Evolutionary conservation across 92 coral and sea anemone genomes (phyloP), one percentile per base, ranked within the genome.

Genomic region (Virgularia gustaviana): DNA sequence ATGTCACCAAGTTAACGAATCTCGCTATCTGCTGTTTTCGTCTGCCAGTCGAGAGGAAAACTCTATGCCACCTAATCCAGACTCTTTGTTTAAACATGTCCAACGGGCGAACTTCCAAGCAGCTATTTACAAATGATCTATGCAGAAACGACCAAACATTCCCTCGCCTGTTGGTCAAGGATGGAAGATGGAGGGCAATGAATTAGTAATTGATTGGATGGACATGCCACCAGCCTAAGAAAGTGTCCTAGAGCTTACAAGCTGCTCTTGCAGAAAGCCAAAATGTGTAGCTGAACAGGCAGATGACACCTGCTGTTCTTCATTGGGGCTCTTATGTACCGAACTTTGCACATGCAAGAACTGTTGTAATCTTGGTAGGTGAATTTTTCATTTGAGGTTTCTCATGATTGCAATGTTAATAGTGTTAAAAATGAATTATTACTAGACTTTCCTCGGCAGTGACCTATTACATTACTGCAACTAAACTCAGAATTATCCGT

Each of bases 151-250:
- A 9, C 49, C 70, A 60, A 32, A 30, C 22, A 60, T n/a, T 47
- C 55, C 55, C 15, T 47, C 55, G 15, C 24, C 37, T 31, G 15
- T 62, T 47, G 44, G 38, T n/a, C n/a, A n/a, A n/a, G n/a, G n/a
- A n/a, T n/a, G n/a, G n/a, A n/a, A n/a, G n/a, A n/a, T n/a, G n/a
- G n/a, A n/a, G n/a, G n/a, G n/a, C 74, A 67, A 33, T 44, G 71
- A 54, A 55, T 43, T 71, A 25, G 47, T 55, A 55, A 72, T 72
- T 37, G 51, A 72, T 55, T 72, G 78, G 78, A 72, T 72, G 71
- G 78, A 72, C 22, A 49, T 52, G 29, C 49, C n/a, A 62, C 25
- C 70, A 33, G 49, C 70, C 38, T 51, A 62, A 62, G 28, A 62
- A 62, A 62, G 70, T 22, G 38, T 62, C 23, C 70, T 62, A 35